Evolutionary conservation across 2,888 invertebrate genomes (phyloP).

Genomic region (Philereme vetulata): DNA sequence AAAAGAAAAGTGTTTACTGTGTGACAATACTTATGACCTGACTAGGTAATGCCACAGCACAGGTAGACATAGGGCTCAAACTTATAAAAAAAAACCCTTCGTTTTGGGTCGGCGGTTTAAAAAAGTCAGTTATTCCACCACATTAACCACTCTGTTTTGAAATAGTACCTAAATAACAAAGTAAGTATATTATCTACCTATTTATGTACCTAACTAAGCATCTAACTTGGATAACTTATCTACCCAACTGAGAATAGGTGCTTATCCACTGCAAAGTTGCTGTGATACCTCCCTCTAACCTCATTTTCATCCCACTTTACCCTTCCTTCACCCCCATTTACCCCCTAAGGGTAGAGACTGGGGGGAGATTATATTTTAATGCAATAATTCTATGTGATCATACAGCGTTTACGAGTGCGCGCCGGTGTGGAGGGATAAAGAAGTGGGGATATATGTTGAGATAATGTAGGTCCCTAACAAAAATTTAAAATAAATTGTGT

Average conservation of each 20-base stretch:
- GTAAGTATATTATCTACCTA: too few relatives aligned
- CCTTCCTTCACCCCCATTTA: background rate
- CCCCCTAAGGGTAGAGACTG: slow-evolving; percentile 8
- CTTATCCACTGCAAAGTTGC: slow-evolving; percentile 23
- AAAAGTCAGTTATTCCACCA: too few relatives aligned
- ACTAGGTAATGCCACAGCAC: too few relatives aligned
- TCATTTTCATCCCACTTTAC: slow-evolving; percentile 5
- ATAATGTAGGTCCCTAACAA: too few relatives aligned
- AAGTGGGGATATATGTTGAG: slow-evolving; percentile 40
- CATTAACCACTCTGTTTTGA: too few relatives aligned
- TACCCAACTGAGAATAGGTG: slow-evolving; percentile 9
- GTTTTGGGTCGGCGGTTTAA: too few relatives aligned
- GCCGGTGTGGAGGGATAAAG: slow-evolving; percentile 13
- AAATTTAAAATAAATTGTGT: too few relatives aligned
- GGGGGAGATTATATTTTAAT: slow-evolving; percentile 77
- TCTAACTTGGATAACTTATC: slow-evolving; percentile 11
- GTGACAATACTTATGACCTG: too few relatives aligned
- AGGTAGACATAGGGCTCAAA: too few relatives aligned
- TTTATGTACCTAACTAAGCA: background rate
- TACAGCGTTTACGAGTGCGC: slow-evolving; percentile 74
- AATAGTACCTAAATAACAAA: too few relatives aligned
- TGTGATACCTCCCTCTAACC: slow-evolving; percentile 8
- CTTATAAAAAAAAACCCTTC: too few relatives aligned
- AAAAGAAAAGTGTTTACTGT: too few relatives aligned
- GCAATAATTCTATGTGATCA: slow-evolving; percentile 81